phyloP scores from a whole-genome alignment of 1,140 invertebrate species.

The Dolichoris vasculosae region DNA sequence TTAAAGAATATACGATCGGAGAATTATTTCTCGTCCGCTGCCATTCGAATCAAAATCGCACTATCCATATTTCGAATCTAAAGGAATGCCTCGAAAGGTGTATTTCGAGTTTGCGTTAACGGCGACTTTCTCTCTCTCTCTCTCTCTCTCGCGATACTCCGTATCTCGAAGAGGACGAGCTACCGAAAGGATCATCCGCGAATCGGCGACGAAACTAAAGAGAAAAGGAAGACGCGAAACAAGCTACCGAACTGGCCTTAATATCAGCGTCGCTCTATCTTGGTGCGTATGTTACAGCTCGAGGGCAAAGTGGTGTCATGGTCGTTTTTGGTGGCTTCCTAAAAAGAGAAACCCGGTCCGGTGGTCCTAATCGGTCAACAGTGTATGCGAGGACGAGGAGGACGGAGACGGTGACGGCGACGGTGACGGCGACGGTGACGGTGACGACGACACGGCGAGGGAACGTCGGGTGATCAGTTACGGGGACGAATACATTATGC shows the following conservation, averaged over 20 bases:
- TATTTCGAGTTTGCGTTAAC: constrained; percentile 47
- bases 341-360: constrained; percentile 43
- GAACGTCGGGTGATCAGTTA: constrained; percentile 50
- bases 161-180: constrained; percentile 42
- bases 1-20: constrained; percentile 1
- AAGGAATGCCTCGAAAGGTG: constrained; percentile 35
- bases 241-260: constrained; percentile 53
- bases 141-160: constrained; percentile 7
- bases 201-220: constrained; percentile 7
- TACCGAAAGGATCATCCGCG: constrained; percentile 47
- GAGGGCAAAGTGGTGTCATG: constrained; percentile 5
- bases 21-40: neutral
- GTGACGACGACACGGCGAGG: neutral
- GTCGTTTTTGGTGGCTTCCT: constrained; percentile 43
- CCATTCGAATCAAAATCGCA: constrained; percentile 8
- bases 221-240: constrained; percentile 34
- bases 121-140: constrained; percentile 41
- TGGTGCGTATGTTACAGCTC: constrained; percentile 9
- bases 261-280: constrained; percentile 41
- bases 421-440: neutral
- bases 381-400: neutral
- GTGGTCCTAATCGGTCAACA: constrained; percentile 49
- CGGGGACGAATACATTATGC: constrained; percentile 51
- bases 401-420: neutral
- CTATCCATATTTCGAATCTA: constrained; percentile 11